Conservation (phyloP, 30 jellyfish, hydroid and myxozoan species). For the Aurelia sp. region DNA sequence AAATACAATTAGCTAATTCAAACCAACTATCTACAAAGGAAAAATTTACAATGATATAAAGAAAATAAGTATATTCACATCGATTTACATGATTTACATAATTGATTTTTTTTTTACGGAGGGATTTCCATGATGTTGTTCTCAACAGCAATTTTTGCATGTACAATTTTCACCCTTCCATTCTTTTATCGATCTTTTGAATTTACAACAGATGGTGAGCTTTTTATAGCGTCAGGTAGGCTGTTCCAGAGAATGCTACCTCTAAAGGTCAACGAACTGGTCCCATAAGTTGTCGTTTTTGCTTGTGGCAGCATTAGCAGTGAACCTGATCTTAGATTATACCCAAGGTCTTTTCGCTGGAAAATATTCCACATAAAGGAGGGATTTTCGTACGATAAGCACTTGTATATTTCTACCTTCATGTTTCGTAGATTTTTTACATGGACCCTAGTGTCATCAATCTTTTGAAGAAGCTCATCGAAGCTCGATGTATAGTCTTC, state of each 20-base stretch:
- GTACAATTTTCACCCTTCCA: constrained; percentile 59
- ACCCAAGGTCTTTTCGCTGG: constrained; percentile 8
- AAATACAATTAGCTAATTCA: background rate
- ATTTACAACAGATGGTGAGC: background rate
- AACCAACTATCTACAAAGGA: constrained; percentile 5
- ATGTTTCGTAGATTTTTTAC: constrained; percentile 35
- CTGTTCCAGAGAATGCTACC: constrained; percentile 63
- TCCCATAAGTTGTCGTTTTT: too few relatives aligned
- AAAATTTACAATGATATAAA: constrained; percentile 11
- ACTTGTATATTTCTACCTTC: constrained; percentile 32
- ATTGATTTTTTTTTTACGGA: background rate
- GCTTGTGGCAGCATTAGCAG: background rate
- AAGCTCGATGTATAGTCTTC: constrained; percentile 20
- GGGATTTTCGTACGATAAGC: constrained; percentile 28
- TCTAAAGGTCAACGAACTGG: background rate
- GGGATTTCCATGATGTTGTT: background rate
- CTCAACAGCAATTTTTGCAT: constrained; percentile 38
- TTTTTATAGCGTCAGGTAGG: constrained; percentile 28
- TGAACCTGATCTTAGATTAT: constrained; percentile 35
- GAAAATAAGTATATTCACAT: background rate
- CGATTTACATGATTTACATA: background rate
- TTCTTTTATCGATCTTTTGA: constrained; percentile 35
- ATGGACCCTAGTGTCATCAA: constrained; percentile 24
- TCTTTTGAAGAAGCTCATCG: constrained; percentile 38
- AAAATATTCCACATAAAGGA: constrained; percentile 38